Evolutionary conservation across 1,140 invertebrate genomes (phyloP).

Genomic region (Calycopis cecrops): DNA sequence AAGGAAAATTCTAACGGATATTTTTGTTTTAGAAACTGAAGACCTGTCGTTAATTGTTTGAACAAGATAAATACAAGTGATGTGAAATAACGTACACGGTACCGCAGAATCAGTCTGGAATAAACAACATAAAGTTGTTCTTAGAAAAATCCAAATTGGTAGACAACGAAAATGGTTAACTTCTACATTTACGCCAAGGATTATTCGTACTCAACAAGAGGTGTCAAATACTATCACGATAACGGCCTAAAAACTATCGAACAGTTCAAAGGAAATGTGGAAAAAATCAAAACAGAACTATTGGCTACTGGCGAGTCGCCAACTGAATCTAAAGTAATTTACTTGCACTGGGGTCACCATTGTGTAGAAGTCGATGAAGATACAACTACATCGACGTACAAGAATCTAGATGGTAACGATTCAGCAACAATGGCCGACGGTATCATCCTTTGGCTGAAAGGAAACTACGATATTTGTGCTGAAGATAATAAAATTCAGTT

Average conservation of each 20-base stretch:
- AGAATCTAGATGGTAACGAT: background rate
- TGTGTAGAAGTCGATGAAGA: slow-evolving; percentile 26
- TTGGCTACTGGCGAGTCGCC: slow-evolving; percentile 13
- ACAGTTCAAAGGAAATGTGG: slow-evolving; percentile 27
- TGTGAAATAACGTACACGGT: too few relatives aligned
- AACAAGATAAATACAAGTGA: too few relatives aligned
- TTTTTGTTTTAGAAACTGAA: too few relatives aligned
- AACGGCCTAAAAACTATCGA: slow-evolving; percentile 26
- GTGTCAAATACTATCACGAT: slow-evolving; percentile 21
- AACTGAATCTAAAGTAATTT: slow-evolving; percentile 29
- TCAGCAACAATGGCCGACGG: too few relatives aligned
- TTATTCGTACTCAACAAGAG: slow-evolving; percentile 25
- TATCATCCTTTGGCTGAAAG: slow-evolving; percentile 19
- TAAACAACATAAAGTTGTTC: too few relatives aligned
- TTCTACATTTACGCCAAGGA: slow-evolving; percentile 32
- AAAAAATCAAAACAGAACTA: slow-evolving; percentile 26
- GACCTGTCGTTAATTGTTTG: too few relatives aligned
- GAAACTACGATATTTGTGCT: slow-evolving; percentile 3
- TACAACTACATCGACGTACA: slow-evolving; percentile 15
- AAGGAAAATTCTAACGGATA: too few relatives aligned
- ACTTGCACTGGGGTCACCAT: slow-evolving; percentile 28
- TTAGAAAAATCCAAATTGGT: too few relatives aligned
- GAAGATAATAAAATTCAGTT: slow-evolving; percentile 24
- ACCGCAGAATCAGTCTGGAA: too few relatives aligned
- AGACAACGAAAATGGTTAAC: slow-evolving; percentile 15